These are phyloP conservation scores for Sapajus apella DNA, from an alignment of 2,113 vertebrate genomes.

Conservation along the genomic window DNA sequence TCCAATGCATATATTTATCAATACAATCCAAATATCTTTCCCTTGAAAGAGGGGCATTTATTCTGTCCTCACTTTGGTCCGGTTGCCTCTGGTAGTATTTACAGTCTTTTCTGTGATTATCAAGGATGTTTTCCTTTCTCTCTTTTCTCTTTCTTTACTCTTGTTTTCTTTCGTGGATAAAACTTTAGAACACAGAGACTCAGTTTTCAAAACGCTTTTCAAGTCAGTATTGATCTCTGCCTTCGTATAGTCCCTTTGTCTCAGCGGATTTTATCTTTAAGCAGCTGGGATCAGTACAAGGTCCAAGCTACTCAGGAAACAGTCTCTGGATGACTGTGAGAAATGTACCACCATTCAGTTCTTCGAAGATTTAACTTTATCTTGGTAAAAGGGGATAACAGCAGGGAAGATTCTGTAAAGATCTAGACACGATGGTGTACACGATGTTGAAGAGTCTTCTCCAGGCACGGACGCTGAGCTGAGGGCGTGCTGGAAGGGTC, in stretches of 20 bases:
- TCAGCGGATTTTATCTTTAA: conserved; percentile 35
- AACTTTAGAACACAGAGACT: conserved; percentile 1
- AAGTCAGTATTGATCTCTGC: not conserved
- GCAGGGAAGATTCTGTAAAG: not conserved
- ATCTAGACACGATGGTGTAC: not conserved
- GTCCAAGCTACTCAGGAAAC: conserved; percentile 40
- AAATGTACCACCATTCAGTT: not conserved
- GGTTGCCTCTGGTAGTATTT: not conserved
- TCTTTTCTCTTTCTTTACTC: not conserved
- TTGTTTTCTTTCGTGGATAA: not conserved
- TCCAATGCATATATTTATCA: not conserved
- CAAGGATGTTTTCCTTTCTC: not conserved
- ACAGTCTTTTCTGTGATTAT: not conserved
- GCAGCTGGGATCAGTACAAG: not conserved
- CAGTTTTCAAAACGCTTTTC: conserved; percentile 28
- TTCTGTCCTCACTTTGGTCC: not conserved
- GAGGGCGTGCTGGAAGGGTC: fast-evolving
- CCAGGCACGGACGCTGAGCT: not conserved
- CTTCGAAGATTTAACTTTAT: conserved; percentile 15
- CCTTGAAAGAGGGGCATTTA: not conserved
- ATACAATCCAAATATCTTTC: not conserved
- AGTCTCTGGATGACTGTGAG: conserved; percentile 17
- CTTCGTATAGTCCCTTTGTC: not conserved
- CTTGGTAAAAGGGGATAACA: conserved; percentile 11
- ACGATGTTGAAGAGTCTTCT: not conserved